Conservation (phyloP, 1,140 invertebrate species). For the Calliopsis andreniformis region DNA sequence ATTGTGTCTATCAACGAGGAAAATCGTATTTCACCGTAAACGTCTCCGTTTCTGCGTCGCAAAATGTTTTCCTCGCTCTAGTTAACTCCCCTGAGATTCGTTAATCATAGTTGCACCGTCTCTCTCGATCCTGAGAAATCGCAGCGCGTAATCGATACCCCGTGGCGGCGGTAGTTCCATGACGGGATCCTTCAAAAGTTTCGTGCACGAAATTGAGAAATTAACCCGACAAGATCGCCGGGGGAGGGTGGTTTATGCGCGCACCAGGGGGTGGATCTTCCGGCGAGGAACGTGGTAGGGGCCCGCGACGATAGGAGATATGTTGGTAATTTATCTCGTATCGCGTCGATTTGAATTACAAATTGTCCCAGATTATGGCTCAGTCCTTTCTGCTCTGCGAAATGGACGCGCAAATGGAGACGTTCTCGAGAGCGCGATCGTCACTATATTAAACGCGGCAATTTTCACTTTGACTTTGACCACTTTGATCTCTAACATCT, state of each 20-base stretch:
- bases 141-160: constrained; percentile 14
- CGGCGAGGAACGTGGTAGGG: constrained; percentile 14
- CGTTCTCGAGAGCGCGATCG: background rate
- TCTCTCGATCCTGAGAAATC: background rate
- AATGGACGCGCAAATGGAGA: background rate
- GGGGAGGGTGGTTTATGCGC: constrained; percentile 15
- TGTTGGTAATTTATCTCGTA: constrained; percentile 64
- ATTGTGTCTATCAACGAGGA: background rate
- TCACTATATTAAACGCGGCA: background rate
- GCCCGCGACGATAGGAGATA: background rate
- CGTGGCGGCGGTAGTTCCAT: background rate
- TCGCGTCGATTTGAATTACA: constrained; percentile 65
- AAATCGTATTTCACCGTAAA: background rate
- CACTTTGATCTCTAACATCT: background rate
- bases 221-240: constrained; percentile 28
- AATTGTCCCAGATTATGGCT: constrained; percentile 59
- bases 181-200: constrained; percentile 45
- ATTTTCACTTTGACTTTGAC: background rate
- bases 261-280: background rate
- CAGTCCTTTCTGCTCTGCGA: background rate
- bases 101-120: constrained; percentile 15
- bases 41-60: background rate
- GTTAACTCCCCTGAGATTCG: background rate
- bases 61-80: background rate
- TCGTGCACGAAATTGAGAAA: constrained; percentile 51